Conservation (phyloP, 2,888 invertebrate species). For the Athrips mouffetella region DNA sequence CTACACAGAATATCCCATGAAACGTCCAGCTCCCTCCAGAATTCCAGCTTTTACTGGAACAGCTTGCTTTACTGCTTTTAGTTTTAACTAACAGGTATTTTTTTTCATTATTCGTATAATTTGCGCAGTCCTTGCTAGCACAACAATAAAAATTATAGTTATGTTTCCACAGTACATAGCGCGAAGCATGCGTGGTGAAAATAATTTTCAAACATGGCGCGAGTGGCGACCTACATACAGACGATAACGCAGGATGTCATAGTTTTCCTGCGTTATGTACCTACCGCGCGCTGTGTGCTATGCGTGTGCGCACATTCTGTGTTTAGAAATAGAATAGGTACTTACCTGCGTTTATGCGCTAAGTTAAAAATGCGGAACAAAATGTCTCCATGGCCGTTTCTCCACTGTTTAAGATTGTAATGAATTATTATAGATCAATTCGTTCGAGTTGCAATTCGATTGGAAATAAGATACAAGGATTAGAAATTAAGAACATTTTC, state of each 20-base stretch:
- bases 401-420: not conserved
- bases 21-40: too few species aligned
- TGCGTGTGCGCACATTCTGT: slow-evolving; percentile 24
- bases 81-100: too few species aligned
- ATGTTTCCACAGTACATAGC: too few species aligned
- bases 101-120: too few species aligned
- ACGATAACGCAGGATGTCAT: slow-evolving; percentile 73
- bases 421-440: too few species aligned
- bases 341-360: not conserved
- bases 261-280: slow-evolving; percentile 49
- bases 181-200: slow-evolving; percentile 50
- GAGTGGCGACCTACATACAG: slow-evolving; percentile 61
- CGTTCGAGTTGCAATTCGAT: not conserved
- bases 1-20: too few species aligned
- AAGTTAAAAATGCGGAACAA: not conserved
- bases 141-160: too few species aligned
- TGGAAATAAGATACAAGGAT: not conserved
- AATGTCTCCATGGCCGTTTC: not conserved
- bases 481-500: not conserved
- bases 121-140: too few species aligned
- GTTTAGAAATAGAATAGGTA: slow-evolving; percentile 18
- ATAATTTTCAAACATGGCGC: slow-evolving; percentile 65
- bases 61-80: too few species aligned
- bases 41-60: too few species aligned
- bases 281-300: not conserved